Conservation (phyloP, 1,140 invertebrate genomes). For the Berghia stephanieae region DNA sequence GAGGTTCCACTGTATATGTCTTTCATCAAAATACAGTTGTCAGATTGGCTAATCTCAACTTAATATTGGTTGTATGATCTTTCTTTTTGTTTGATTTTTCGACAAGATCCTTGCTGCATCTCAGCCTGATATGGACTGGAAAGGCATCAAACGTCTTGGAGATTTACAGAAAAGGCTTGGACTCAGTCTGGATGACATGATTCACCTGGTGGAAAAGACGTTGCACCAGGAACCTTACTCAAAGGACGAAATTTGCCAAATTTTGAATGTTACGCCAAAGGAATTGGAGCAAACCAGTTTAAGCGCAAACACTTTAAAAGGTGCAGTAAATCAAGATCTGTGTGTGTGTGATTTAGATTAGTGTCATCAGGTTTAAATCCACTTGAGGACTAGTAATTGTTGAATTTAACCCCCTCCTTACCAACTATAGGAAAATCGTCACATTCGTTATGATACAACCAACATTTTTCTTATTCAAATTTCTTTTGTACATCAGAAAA, state of each 20-base stretch:
- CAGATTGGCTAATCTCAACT: not conserved
- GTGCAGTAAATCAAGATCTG: too few species aligned
- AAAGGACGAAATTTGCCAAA: constrained; percentile 77
- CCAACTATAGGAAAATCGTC: too few species aligned
- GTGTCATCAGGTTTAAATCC: too few species aligned
- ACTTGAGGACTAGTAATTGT: too few species aligned
- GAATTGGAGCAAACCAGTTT: constrained; percentile 76
- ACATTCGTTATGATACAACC: too few species aligned
- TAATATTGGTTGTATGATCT: not conserved
- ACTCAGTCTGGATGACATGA: constrained; percentile 76
- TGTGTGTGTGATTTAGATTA: too few species aligned
- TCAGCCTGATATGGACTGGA: constrained; percentile 77
- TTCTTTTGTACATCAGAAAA: too few species aligned
- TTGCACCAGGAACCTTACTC: constrained; percentile 80
- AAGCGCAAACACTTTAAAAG: constrained; percentile 75
- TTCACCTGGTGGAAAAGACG: constrained; percentile 72
- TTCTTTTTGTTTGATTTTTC: not conserved
- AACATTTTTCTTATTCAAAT: too few species aligned
- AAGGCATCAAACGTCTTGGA: constrained; percentile 71
- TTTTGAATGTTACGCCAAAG: constrained; percentile 74
- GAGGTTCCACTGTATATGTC: too few species aligned
- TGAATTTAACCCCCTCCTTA: too few species aligned
- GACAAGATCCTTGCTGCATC: constrained; percentile 78
- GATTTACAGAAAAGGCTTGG: constrained; percentile 77
- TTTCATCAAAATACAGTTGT: too few species aligned